A percentile compares a stretch with the other conserved stretches of the same genome.
phyloP scores from a whole-genome alignment of 2,888 invertebrate genomes.

The Caenorhabditis zanzibari region DNA sequence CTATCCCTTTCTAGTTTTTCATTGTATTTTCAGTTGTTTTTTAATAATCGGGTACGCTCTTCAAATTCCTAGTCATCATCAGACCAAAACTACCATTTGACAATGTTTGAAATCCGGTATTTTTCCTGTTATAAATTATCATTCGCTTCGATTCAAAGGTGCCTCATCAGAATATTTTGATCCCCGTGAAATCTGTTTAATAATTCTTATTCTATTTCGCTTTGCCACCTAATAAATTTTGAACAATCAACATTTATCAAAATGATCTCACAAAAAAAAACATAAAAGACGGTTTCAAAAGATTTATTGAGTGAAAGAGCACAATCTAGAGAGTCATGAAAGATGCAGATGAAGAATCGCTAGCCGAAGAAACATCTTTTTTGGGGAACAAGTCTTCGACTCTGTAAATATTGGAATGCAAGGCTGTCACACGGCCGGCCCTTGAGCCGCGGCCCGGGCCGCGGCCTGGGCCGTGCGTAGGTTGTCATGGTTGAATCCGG shows the following conservation, averaged over 20 bases:
- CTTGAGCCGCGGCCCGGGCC: too few species aligned
- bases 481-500: too few species aligned
- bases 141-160: slow-evolving; percentile 35
- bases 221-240: slow-evolving; percentile 19
- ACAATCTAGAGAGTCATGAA: background rate
- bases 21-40: slow-evolving; percentile 38
- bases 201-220: too few species aligned
- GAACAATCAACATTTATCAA: background rate
- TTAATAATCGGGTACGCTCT: slow-evolving; percentile 22
- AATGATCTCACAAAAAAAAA: too few species aligned
- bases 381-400: background rate
- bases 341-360: slow-evolving; percentile 1
- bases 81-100: slow-evolving; percentile 46
- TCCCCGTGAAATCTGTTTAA: slow-evolving; percentile 26
- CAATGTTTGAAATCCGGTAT: slow-evolving; percentile 28
- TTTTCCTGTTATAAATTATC: slow-evolving; percentile 13
- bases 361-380: background rate
- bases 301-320: too few species aligned
- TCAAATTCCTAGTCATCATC: slow-evolving; percentile 53
- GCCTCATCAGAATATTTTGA: slow-evolving; percentile 16
- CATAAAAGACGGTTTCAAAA: too few species aligned
- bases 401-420: too few species aligned
- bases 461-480: too few species aligned
- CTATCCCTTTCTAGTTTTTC: background rate
- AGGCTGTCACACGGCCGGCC: too few species aligned